Evolutionary conservation across 1,140 invertebrate species (phyloP), one percentile per base, ranked within the genome.

Genomic region (Bombus balteatus): DNA sequence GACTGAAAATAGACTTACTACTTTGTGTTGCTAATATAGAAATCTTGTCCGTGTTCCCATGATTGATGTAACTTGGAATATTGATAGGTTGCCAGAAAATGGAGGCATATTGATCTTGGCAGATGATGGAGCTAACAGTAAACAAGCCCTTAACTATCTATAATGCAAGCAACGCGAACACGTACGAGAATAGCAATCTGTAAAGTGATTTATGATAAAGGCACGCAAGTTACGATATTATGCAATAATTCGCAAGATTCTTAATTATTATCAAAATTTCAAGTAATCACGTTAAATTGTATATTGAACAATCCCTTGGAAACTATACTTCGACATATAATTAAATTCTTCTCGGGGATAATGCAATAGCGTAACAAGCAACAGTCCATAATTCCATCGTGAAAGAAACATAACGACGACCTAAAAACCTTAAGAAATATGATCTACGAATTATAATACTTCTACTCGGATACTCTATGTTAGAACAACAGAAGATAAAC

Each of bases 11-110:
- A 6, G 47, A 53, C 6, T 71, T 28, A 1, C 28, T n/a, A 4
- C 70, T 32, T 15, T 28, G n/a, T 43, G n/a, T 32, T 43, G 39
- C 28, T n/a, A 43, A 43, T 72, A 28, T 39, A 73, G 28, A 15
- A 47, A 43, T 43, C 39, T 28, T 43, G 71, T 72, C 41, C 6
- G 70, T 47, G 41, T 73, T 73, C 15, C 3, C 41, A 4, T n/a
- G 15, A 73, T 73, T 73, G 71, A 22, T 73, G 41, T 41, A 73
- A 43, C 71, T 47, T 73, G 71, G 71, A 47, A 73, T 73, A 73
- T 73, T 73, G 71, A 73, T 73, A 22, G 71, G 41, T 41, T 43
- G 15, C n/a, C 71, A 73, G 71, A 43, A 43, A 32, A 41, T 32
- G 37, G 71, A 43, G 39, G 71, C 15, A 73, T 73, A 73, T 73